Percentiles rank a stretch among this genome's conserved stretches.
Conservation (phyloP, 2,113 vertebrate species). For the Osmerus eperlanus region DNA sequence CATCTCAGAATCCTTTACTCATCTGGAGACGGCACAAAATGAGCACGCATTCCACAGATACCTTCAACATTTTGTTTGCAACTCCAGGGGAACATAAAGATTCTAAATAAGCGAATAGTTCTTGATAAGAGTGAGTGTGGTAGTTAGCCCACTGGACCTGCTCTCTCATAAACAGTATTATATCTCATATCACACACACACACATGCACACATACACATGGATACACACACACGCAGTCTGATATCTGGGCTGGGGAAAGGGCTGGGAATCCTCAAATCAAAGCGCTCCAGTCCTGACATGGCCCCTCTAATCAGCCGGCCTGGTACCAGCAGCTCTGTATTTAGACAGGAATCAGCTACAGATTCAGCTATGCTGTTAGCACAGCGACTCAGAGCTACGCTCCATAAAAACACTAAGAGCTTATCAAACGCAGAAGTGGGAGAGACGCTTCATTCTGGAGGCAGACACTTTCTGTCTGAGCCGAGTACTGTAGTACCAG, state of each 20-base stretch:
- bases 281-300: conserved; percentile 19
- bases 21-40: conserved; percentile 28
- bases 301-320: conserved; percentile 55
- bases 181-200: background rate
- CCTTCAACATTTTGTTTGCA: conserved; percentile 42
- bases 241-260: conserved; percentile 21
- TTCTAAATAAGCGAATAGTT: conserved; percentile 20
- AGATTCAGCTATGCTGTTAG: conserved; percentile 27
- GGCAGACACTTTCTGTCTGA: background rate
- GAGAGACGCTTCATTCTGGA: background rate
- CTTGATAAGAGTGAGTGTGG: conserved; percentile 33
- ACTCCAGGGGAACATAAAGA: conserved; percentile 39
- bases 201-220: conserved; percentile 19
- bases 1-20: conserved; percentile 8
- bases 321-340: conserved; percentile 71
- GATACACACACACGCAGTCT: conserved; percentile 41
- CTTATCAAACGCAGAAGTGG: conserved; percentile 26
- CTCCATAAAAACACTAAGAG: conserved; percentile 46
- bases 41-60: conserved; percentile 59
- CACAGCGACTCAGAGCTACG: conserved; percentile 31
- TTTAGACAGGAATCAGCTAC: conserved; percentile 48
- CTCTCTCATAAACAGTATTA: background rate
- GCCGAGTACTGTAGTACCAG: no score
- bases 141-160: background rate
- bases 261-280: conserved; percentile 59